Base-by-base conservation (phyloP, 2,113 vertebrate genomes). In the Corydoras maculifer region DNA sequence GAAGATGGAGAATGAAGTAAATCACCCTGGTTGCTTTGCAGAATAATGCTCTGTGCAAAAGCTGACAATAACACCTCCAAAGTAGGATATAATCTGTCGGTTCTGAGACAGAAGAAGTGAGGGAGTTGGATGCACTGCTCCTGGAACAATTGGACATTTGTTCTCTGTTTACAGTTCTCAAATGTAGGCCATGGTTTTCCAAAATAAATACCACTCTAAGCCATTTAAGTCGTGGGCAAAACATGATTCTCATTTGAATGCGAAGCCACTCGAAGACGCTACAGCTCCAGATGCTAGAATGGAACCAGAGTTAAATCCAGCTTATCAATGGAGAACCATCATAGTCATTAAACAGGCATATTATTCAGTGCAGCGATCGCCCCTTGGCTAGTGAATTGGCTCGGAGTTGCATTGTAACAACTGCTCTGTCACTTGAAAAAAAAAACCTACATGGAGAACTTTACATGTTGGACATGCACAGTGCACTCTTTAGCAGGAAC, bases 41-140 rank as follows among this genome's bases (percentile, higher is more conserved):
- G 66, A 6, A 0, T 65, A 70, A 83, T 89, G 87, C 86, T 87
- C 77, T 84, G 9, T 77, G 62, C 69, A 82, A 81, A 79, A 72
- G 77, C 84, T 79, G 62, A 76, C 78, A 84, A 80, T 74, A 84
- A 85, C 82, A 85, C 81, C 80, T 86, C 77, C 72, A 84, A 86
- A 86, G 84, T 82, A 49, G 54, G 73, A 62, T 3, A 11, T 86
- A 89, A 88, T 89, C 88, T 88, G 87, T 76, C 80, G 86, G 85
- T 87, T 83, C 35, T 86, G 80, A 87, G 78, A 84, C 71, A 75
- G 82, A 84, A 83, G 80, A 74, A 81, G 78, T 70, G 78, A 72
- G 35, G 72, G 69, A 78, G 81, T 73, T 79, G 80, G 80, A 79
- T 79, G 85, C 81, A 82, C 87, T 82, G 77, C 74, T 58, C 58